These are phyloP conservation scores for Belonocnema kinseyi DNA, from an alignment of 1,140 invertebrate species.

Conservation along the genomic window DNA sequence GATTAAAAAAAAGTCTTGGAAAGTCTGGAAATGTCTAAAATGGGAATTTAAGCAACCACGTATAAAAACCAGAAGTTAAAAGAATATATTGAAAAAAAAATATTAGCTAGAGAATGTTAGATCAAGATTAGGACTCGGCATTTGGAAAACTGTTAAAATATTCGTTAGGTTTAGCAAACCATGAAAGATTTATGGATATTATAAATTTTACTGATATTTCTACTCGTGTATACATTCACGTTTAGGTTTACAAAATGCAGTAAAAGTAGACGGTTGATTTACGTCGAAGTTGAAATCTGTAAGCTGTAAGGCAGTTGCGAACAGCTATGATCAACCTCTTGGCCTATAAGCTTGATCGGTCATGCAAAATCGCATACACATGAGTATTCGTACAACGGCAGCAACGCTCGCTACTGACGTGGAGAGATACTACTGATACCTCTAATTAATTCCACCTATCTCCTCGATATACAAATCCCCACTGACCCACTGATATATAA, in stretches of 20 bases:
- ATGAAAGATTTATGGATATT: conserved; percentile 1
- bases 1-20: too few species aligned
- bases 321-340: conserved; percentile 14
- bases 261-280: conserved; percentile 22
- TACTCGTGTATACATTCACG: background rate
- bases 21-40: too few species aligned
- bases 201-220: conserved; percentile 5
- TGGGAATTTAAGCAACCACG: too few species aligned
- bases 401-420: conserved; percentile 65
- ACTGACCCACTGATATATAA: conserved; percentile 47
- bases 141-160: background rate
- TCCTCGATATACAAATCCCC: conserved; percentile 63
- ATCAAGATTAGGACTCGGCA: too few species aligned
- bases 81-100: too few species aligned
- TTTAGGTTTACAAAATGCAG: conserved; percentile 4
- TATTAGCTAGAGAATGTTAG: too few species aligned
- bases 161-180: background rate
- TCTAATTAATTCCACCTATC: conserved; percentile 67
- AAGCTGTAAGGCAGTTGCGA: background rate
- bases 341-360: conserved; percentile 27
- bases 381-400: conserved; percentile 54
- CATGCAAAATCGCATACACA: conserved; percentile 56
- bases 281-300: background rate
- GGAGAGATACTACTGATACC: conserved; percentile 64
- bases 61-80: too few species aligned